Conservation (phyloP, 2,797 vertebrate genomes). For the Octomys mimax region DNA sequence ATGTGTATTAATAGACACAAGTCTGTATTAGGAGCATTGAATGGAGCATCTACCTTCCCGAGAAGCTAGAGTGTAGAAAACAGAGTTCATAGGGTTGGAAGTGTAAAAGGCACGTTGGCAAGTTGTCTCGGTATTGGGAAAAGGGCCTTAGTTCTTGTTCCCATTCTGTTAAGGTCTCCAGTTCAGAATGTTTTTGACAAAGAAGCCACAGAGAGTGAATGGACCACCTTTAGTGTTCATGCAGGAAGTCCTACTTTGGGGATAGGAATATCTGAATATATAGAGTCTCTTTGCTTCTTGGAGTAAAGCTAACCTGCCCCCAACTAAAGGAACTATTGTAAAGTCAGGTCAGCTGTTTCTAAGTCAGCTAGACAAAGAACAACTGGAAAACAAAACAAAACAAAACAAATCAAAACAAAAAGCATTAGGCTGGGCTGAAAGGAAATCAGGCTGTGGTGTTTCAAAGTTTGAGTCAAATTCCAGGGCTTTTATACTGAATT, state of each 20-base stretch:
- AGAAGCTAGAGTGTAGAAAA: background rate
- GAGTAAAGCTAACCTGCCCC: background rate
- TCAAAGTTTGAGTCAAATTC: constrained; percentile 66
- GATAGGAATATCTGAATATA: background rate
- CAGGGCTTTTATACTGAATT: constrained; percentile 36
- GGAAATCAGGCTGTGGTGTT: constrained; percentile 48
- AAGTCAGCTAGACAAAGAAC: background rate
- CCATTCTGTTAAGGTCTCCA: background rate
- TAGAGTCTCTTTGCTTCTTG: background rate
- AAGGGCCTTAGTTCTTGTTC: background rate
- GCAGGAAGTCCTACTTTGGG: background rate
- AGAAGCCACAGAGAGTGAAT: background rate
- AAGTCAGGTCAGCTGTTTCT: background rate
- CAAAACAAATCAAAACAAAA: background rate
- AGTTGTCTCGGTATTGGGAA: background rate
- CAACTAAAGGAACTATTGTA: background rate
- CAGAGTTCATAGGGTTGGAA: background rate
- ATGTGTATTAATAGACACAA: constrained; percentile 24
- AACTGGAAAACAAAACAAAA: background rate
- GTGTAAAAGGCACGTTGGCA: background rate
- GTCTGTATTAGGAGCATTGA: background rate
- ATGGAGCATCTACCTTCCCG: background rate
- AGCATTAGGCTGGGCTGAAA: background rate
- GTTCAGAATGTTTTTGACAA: background rate
- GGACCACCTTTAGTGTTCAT: background rate